These are phyloP conservation scores for Halocaridina rubra DNA, from an alignment of 2,888 invertebrate species.

Conservation along the genomic window DNA sequence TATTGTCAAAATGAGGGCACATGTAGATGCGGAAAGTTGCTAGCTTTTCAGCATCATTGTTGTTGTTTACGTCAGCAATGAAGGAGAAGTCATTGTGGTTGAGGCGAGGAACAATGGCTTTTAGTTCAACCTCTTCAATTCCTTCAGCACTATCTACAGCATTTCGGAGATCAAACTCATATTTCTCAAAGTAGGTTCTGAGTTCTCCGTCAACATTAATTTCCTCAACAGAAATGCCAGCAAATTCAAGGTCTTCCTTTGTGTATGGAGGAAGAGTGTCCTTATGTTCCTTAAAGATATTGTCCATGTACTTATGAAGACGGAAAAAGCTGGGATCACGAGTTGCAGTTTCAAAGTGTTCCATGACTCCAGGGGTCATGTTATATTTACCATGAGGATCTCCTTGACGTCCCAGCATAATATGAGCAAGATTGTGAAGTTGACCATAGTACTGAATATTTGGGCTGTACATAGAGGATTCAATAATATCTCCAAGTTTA, in stretches of 20 bases:
- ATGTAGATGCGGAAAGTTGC: conserved; percentile 65
- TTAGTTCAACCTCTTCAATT: conserved; percentile 38
- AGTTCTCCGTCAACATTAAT: conserved; percentile 72
- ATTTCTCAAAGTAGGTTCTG: conserved; percentile 65
- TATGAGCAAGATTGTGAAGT: conserved; percentile 47
- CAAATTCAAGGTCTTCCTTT: conserved; percentile 66
- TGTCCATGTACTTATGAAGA: conserved; percentile 76
- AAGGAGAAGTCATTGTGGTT: conserved; percentile 66
- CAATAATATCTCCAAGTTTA: conserved; percentile 66
- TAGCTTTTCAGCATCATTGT: conserved; percentile 48
- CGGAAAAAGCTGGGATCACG: conserved; percentile 82
- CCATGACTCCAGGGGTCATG: conserved; percentile 67
- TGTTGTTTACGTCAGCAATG: conserved; percentile 61
- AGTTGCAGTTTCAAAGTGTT: conserved; percentile 76
- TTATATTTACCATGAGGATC: conserved; percentile 68
- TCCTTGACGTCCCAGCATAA: conserved; percentile 59
- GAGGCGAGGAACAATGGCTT: conserved; percentile 64
- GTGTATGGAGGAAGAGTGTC: conserved; percentile 74
- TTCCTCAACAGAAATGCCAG: conserved; percentile 65
- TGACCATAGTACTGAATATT: conserved; percentile 64
- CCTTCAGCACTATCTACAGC: conserved; percentile 62
- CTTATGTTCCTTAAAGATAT: conserved; percentile 75
- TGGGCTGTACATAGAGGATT: conserved; percentile 64
- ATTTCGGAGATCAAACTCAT: conserved; percentile 67
- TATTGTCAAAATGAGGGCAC: conserved; percentile 65